Percentiles rank a stretch among this genome's conserved stretches.
These are phyloP conservation scores for Solea senegalensis DNA, from an alignment of 2,113 vertebrate species.

Conservation along the genomic window DNA sequence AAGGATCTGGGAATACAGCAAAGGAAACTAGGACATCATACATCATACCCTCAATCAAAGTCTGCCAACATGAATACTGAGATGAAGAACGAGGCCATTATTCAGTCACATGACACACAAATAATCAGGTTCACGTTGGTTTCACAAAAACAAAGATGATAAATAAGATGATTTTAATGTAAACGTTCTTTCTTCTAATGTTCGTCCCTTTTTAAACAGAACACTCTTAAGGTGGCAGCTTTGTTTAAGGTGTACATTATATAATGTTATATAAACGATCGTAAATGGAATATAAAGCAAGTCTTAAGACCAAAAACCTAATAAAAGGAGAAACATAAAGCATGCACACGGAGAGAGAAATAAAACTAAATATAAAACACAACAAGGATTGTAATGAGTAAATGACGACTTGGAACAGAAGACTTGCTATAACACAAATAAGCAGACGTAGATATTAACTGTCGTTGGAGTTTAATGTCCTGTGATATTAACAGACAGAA, in stretches of 20 bases:
- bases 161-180: conserved; percentile 32
- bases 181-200: conserved; percentile 57
- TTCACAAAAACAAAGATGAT: conserved; percentile 23
- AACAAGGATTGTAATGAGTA: conserved; percentile 62
- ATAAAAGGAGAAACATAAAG: conserved; percentile 64
- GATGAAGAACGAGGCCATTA: conserved; percentile 93
- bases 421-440: conserved; percentile 86
- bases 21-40: conserved; percentile 75
- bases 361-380: conserved; percentile 61
- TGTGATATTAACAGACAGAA: conserved; percentile 65
- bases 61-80: conserved; percentile 93
- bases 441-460: conserved; percentile 75
- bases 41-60: conserved; percentile 85
- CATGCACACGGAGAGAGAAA: conserved; percentile 70
- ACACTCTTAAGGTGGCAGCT: conserved; percentile 75
- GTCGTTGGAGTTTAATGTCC: conserved; percentile 52
- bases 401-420: conserved; percentile 86
- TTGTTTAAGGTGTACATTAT: conserved; percentile 81
- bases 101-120: conserved; percentile 82
- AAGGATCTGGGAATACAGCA: conserved; percentile 96
- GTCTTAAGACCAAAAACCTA: conserved; percentile 72
- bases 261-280: conserved; percentile 84
- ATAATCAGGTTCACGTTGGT: conserved; percentile 3
- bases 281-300: conserved; percentile 81
- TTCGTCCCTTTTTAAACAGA: conserved; percentile 64